Evolutionary conservation across 2,888 invertebrate genomes (phyloP).

Genomic region (Dolichopus griseipennis): DNA sequence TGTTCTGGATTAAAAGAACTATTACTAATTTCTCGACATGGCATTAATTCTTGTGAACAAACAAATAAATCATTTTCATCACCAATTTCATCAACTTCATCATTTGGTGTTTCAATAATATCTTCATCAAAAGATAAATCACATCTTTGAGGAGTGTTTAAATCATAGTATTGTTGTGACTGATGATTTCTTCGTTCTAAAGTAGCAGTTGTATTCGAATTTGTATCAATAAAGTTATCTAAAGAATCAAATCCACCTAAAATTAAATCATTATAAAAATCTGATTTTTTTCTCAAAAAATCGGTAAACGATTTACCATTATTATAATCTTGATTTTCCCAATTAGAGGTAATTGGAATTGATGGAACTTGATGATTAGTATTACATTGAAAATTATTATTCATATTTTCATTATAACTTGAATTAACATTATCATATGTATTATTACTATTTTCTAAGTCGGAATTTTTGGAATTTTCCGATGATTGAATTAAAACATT

Average conservation of each 20-base stretch:
- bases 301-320: neutral
- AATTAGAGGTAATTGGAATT: neutral
- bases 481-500: slow-evolving; percentile 20
- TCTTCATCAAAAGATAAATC: slow-evolving; percentile 41
- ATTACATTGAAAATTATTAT: slow-evolving; percentile 4
- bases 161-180: slow-evolving; percentile 24
- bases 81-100: slow-evolving; percentile 16
- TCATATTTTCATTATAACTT: neutral
- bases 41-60: neutral
- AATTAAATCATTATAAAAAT: neutral
- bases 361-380: neutral
- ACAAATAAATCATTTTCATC: slow-evolving; percentile 20
- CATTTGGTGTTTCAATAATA: slow-evolving; percentile 28
- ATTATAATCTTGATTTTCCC: slow-evolving; percentile 3
- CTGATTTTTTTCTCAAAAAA: neutral
- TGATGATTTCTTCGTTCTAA: slow-evolving; percentile 19
- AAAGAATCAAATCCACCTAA: slow-evolving; percentile 21
- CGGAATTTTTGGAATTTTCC: slow-evolving; percentile 25
- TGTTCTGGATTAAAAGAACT: slow-evolving; percentile 17
- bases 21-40: slow-evolving; percentile 16
- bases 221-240: slow-evolving; percentile 22
- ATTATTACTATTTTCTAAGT: slow-evolving; percentile 20
- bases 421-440: slow-evolving; percentile 18
- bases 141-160: slow-evolving; percentile 34
- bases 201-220: slow-evolving; percentile 14